These are phyloP conservation scores for Cecidostiba fungosa DNA, from an alignment of 2,888 invertebrate species.

Conservation along the genomic window DNA sequence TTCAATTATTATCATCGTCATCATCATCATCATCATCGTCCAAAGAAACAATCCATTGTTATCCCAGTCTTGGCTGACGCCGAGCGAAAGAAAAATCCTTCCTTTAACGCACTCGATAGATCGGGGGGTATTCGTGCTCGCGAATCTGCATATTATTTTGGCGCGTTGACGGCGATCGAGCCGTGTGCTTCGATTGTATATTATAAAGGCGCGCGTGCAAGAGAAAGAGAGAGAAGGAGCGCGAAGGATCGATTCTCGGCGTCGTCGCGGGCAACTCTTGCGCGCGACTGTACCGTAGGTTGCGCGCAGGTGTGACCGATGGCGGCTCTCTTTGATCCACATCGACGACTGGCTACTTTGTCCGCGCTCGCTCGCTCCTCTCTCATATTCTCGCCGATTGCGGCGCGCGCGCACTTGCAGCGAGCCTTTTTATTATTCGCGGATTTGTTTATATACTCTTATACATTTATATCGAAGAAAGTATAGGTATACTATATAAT, in stretches of 20 bases:
- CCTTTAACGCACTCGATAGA: background rate
- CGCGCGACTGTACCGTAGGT: conserved; percentile 59
- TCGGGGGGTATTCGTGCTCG: background rate
- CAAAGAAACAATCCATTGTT: background rate
- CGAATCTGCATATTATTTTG: conserved; percentile 48
- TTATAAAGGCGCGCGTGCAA: background rate
- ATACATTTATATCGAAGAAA: too few species aligned
- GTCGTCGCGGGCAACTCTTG: conserved; percentile 15
- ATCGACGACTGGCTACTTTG: conserved; percentile 77
- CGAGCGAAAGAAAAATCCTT: background rate
- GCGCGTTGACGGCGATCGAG: conserved; percentile 20
- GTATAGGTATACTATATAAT: too few species aligned
- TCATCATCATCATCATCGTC: background rate
- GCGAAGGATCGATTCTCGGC: conserved; percentile 22
- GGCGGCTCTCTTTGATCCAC: conserved; percentile 79
- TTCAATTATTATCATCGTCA: background rate
- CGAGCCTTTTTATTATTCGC: background rate
- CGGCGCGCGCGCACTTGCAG: background rate
- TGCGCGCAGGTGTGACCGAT: conserved; percentile 79
- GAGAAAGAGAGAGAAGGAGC: conserved; percentile 3
- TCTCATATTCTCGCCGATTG: conserved; percentile 41
- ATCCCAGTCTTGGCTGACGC: too few species aligned
- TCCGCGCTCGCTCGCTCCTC: conserved; percentile 70
- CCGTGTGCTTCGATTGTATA: background rate
- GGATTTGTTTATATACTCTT: background rate